Conservation (phyloP, 2,888 invertebrate species). For the Drosophila multiciliata region DNA sequence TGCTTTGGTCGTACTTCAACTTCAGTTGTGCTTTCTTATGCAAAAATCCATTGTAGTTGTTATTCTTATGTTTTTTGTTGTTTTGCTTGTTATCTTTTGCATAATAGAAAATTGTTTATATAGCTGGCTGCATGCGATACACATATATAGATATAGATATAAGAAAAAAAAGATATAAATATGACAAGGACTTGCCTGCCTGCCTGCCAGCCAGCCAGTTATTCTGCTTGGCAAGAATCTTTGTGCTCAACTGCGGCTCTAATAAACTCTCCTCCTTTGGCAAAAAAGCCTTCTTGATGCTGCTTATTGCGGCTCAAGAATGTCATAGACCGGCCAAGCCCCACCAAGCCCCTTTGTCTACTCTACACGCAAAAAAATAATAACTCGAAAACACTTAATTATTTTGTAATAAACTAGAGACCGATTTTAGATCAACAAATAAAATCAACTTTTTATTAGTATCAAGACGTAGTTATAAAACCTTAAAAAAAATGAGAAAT, state of each 20-base stretch:
- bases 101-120: slow-evolving; percentile 81
- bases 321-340: slow-evolving; percentile 11
- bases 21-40: slow-evolving; percentile 70
- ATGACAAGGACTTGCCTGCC: slow-evolving; percentile 40
- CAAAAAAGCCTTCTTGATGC: slow-evolving; percentile 63
- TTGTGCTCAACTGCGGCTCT: slow-evolving; percentile 35
- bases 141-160: slow-evolving; percentile 19
- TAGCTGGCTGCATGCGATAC: slow-evolving; percentile 44
- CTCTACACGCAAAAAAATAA: background rate
- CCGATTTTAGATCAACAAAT: background rate
- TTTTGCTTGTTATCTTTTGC: slow-evolving; percentile 72
- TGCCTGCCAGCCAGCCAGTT: slow-evolving; percentile 14
- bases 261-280: slow-evolving; percentile 53
- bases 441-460: no score
- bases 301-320: slow-evolving; percentile 68
- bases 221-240: slow-evolving; percentile 37
- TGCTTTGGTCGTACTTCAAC: slow-evolving; percentile 64
- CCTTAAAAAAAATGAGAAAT: background rate
- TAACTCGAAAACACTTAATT: background rate
- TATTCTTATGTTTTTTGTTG: slow-evolving; percentile 44
- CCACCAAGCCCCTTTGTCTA: background rate
- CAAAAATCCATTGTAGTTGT: slow-evolving; percentile 59
- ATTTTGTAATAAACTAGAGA: background rate
- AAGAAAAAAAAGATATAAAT: slow-evolving; percentile 18
- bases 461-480: background rate